Percentiles rank a stretch among this genome's conserved stretches.
Evolutionary conservation across 2,797 vertebrate species (phyloP).

Genomic region (Alca torda): DNA sequence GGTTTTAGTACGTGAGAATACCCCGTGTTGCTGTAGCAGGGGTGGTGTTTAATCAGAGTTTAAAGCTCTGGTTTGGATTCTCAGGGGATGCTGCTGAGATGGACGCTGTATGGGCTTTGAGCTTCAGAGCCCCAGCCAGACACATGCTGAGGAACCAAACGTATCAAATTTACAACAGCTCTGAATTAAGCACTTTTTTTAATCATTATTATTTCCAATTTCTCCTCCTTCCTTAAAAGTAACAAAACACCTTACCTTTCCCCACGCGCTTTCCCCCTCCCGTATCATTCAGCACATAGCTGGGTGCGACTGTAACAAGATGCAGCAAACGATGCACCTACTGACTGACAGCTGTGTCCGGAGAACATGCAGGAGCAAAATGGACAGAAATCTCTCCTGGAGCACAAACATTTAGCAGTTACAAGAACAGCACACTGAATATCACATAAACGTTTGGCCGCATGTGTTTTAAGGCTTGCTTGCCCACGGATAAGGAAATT

Average conservation of each 20-base stretch:
- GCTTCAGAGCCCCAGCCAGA: background rate
- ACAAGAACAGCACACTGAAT: background rate
- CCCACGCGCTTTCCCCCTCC: background rate
- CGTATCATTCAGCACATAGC: background rate
- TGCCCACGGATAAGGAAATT: constrained; percentile 34
- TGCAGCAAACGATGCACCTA: background rate
- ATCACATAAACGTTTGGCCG: background rate
- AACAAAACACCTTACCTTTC: background rate
- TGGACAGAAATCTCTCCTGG: constrained; percentile 19
- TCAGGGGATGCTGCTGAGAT: background rate
- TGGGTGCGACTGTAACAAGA: background rate
- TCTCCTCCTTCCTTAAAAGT: background rate
- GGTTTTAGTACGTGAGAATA: background rate
- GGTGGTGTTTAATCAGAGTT: background rate
- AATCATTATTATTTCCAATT: background rate
- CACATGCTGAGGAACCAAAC: background rate
- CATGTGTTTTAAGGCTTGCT: constrained; percentile 30
- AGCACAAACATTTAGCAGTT: constrained; percentile 11
- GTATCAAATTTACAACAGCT: background rate
- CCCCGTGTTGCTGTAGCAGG: background rate
- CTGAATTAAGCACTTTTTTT: background rate
- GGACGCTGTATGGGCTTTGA: background rate
- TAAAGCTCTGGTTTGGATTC: background rate
- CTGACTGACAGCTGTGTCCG: background rate
- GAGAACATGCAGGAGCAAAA: constrained; percentile 8